Evolutionary conservation across 2,888 invertebrate species (phyloP), one percentile per base, ranked within the genome.

Genomic region (Drosophila melanocephala): DNA sequence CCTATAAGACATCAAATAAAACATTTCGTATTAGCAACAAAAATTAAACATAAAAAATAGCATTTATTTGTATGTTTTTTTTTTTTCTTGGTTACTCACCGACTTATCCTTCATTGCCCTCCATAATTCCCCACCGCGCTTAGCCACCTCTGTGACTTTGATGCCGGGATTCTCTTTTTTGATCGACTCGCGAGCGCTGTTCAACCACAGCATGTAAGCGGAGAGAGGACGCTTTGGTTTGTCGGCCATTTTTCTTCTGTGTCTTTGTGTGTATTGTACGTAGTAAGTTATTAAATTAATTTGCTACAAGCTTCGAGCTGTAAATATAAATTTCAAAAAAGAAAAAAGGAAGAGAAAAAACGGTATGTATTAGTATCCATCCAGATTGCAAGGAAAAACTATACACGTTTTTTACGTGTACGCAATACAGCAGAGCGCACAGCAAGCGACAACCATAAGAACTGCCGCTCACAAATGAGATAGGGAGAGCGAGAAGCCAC

Each of bases 61-160:
- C n/a, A 55, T 5, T 32, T 50, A 7, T 16, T 26, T 26, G 0
- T 22, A 6, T 19, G n/a, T 19, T 61, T 57, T 39, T 12, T 22
- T 53, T 67, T 60, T 51, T 5, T 22, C 26, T 42, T 4, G 5
- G 12, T 9, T 74, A 92, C 92, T 87, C 94, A 97, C 97, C 75
- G 96, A 95, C 94, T 98, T 98, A 91, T 98, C 97, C 90, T 96
- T 96, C 93, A 99, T 94, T 73, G 96, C 96, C 91, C 97, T 96
- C 99, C 99, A 99, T 94, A 98, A 94, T 94, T 99, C 98, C 58
- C 99, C 99, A 70, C 97, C 99, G 92, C 97, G 98, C 94, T 98
- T 99, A 51, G 98, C 97, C 74, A 99, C 96, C 91, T 99, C 99
- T 12, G 98, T 97, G 33, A 99, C 96, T 91, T 96, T 96, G 77